Percentiles rank a stretch among this genome's conserved stretches.
Conservation (phyloP, 2,797 vertebrate species). For the Acropternis orthonyx region DNA sequence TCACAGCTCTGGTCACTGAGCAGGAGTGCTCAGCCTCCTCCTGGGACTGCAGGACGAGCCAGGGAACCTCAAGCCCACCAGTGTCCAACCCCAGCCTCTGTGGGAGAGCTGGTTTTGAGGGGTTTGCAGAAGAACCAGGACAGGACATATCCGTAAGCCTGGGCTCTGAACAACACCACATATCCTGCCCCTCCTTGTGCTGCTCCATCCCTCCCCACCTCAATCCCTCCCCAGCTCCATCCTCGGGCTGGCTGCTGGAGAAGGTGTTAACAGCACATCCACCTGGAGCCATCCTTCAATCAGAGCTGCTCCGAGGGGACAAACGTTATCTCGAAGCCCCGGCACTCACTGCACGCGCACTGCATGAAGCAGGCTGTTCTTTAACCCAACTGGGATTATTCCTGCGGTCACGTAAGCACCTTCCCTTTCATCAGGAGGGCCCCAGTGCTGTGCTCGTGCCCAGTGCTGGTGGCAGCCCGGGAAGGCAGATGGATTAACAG, state of each 20-base stretch:
- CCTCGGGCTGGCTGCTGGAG: background rate
- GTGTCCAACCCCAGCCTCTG: background rate
- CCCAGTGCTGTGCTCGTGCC: background rate
- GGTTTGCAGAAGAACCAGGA: background rate
- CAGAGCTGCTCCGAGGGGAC: background rate
- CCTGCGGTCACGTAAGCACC: background rate
- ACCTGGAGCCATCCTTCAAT: background rate
- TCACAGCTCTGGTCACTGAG: background rate
- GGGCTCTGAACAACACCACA: background rate
- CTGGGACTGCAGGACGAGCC: background rate
- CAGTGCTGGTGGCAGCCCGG: fast-evolving
- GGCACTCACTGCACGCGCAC: background rate
- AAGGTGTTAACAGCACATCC: background rate
- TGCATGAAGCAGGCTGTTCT: background rate
- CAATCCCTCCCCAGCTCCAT: background rate
- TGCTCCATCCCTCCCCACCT: background rate
- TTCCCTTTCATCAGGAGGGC: constrained; percentile 8
- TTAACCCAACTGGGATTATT: constrained; percentile 1
- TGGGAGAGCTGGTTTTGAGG: fast-evolving
- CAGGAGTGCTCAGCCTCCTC: background rate
- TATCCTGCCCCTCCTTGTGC: fast-evolving
- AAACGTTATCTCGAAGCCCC: background rate
- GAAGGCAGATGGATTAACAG: background rate
- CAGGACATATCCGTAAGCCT: fast-evolving
- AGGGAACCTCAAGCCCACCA: fast-evolving